These are phyloP conservation scores for Sebastes matsubarae DNA, from an alignment of 2,797 vertebrate species.

Conservation along the genomic window DNA sequence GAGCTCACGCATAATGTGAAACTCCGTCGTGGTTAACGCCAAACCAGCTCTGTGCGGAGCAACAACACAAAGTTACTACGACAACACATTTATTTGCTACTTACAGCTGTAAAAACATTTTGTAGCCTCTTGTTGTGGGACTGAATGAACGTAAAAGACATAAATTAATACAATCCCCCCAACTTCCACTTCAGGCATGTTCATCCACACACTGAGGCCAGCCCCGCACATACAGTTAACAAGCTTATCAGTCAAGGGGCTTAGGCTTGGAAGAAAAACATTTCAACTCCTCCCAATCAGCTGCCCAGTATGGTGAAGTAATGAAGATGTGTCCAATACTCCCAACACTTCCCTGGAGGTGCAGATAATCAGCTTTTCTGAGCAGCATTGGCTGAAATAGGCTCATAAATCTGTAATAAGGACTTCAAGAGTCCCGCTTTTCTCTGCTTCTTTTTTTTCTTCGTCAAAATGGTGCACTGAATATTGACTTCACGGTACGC, in stretches of 20 bases:
- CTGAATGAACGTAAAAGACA: constrained; percentile 7
- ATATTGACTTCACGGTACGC: constrained; percentile 37
- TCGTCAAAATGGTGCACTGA: constrained; percentile 42
- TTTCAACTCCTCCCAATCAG: constrained; percentile 44
- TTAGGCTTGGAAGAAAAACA: constrained; percentile 43
- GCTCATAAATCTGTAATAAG: constrained; percentile 71
- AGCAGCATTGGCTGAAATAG: constrained; percentile 59
- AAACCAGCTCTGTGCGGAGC: not conserved
- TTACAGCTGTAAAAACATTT: constrained; percentile 27
- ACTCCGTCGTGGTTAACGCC: not conserved
- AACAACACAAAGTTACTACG: not conserved
- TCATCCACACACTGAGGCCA: constrained; percentile 9
- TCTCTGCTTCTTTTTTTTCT: constrained; percentile 13
- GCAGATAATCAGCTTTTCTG: constrained; percentile 68
- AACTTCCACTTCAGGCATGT: constrained; percentile 24
- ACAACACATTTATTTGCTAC: not conserved
- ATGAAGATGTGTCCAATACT: constrained; percentile 53
- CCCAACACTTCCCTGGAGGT: constrained; percentile 48
- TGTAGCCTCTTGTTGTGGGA: not conserved
- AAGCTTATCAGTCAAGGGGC: constrained; percentile 59
- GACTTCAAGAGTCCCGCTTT: constrained; percentile 39
- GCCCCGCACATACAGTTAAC: constrained; percentile 48
- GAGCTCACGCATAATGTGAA: constrained; percentile 2
- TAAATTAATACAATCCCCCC: constrained; percentile 23
- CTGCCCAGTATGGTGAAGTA: constrained; percentile 32